A percentile compares a stretch with the other conserved stretches of the same genome.
phyloP scores from a whole-genome alignment of 1,140 invertebrate genomes.

The Oreohelix idahoensis region DNA sequence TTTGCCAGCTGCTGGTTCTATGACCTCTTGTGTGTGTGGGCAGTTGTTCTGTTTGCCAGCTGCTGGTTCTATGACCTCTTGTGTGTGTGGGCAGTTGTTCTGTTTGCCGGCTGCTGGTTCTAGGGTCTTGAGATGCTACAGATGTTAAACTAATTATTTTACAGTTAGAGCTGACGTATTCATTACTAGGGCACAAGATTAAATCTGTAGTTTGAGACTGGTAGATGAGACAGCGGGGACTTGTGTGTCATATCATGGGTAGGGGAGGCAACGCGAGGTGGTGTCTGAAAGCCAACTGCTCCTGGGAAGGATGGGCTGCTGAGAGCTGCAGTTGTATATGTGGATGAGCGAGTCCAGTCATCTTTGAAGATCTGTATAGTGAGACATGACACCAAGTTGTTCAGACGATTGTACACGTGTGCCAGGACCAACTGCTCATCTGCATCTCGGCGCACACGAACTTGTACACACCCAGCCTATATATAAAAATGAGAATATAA shows the following conservation, averaged over 20 bases:
- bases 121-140: too few species aligned
- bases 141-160: too few species aligned
- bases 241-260: not conserved
- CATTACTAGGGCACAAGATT: not conserved
- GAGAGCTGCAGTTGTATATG: slow-evolving; percentile 46
- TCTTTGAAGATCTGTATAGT: slow-evolving; percentile 79
- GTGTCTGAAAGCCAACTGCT: not conserved
- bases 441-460: slow-evolving; percentile 79
- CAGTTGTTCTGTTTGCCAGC: too few species aligned
- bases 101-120: too few species aligned
- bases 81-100: too few species aligned
- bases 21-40: too few species aligned
- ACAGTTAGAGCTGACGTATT: too few species aligned
- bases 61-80: too few species aligned
- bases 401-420: slow-evolving; percentile 78
- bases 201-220: not conserved
- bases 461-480: slow-evolving; percentile 77
- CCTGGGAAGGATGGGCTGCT: slow-evolving; percentile 11
- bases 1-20: too few species aligned
- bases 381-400: slow-evolving; percentile 76
- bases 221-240: too few species aligned
- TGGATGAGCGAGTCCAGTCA: slow-evolving; percentile 72
- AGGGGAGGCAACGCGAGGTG: slow-evolving; percentile 25
- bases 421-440: slow-evolving; percentile 80
- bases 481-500: not conserved